Evolutionary conservation across 2,888 invertebrate species (phyloP), one percentile per base, ranked within the genome.

Genomic region (Laothoe populi): DNA sequence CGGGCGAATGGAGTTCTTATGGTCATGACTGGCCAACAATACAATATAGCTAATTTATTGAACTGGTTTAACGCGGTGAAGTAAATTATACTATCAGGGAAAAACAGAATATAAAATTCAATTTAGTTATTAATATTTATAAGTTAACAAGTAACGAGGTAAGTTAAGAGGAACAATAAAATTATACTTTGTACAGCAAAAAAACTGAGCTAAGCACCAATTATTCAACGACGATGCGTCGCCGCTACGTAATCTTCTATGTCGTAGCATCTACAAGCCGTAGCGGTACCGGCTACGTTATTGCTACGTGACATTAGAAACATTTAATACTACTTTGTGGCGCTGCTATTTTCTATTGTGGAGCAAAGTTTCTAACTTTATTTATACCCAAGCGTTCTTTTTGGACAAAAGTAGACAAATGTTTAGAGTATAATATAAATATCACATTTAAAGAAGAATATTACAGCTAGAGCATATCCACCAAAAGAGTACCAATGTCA

Each of bases 231-330:
- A 16, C 19, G 44, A 8, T 10, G 44, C 44, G 24, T 16, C 35
- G 53, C 10, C 24, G 26, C 48, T 53, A 35, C 19, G 19, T 53
- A 53, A 53, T 53, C 31, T 35, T 19, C 53, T 53, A 53, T 35
- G 19, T 13, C 53, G 53, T 53, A 53, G 53, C 35, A 19, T 16
- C 16, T 53, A 53, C 35, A 19, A 53, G 53, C 19, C 35, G 31
- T 53, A 53, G 35, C 53, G 53, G 19, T 19, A 8, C 53, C 1
- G 10, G 53, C 19, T 53, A 35, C 53, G 11, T 35, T 31, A 53
- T 53, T 53, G 53, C 53, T 53, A 53, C 53, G 53, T 31, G 53
- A 31, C 53, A 53, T 53, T 53, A 31, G 49, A 53, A 53, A 53
- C 53, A 53, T 53, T 53, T 35, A 31, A 35, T 53, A 19, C 53